A percentile compares a stretch with the other conserved stretches of the same genome.
Conservation (phyloP, 2,888 invertebrate species). For the Drosophila percnosoma region DNA sequence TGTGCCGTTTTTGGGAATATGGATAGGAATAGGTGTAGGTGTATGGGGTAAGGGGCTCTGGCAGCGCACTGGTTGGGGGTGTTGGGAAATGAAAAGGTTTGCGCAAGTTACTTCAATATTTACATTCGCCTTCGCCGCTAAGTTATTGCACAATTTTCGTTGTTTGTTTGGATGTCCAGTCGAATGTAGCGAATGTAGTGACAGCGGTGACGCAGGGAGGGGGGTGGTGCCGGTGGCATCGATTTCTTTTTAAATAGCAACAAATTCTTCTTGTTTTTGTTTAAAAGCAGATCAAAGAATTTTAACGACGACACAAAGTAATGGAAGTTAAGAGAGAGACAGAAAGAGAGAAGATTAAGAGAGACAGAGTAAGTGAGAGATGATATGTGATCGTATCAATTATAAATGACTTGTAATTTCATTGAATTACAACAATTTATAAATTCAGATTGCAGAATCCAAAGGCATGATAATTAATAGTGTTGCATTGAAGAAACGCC, state of each 20-base stretch:
- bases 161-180: constrained; percentile 28
- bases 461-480: not conserved
- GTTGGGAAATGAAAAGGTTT: constrained; percentile 13
- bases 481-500: not conserved
- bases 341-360: not conserved
- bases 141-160: constrained; percentile 40
- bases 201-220: too few relatives aligned
- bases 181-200: too few relatives aligned
- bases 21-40: not conserved
- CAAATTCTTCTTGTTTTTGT: constrained; percentile 2
- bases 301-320: constrained; percentile 13
- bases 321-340: not conserved
- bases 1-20: not conserved
- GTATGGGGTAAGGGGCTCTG: not conserved
- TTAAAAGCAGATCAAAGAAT: constrained; percentile 35
- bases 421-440: not conserved
- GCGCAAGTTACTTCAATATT: constrained; percentile 40
- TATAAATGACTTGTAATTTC: not conserved
- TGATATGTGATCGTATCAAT: constrained; percentile 7
- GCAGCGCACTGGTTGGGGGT: not conserved
- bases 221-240: not conserved
- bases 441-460: not conserved
- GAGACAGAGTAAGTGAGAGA: not conserved
- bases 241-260: constrained; percentile 2
- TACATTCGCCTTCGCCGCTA: constrained; percentile 24